Percentiles rank a stretch among this genome's conserved stretches.
phyloP scores from a whole-genome alignment of 1,140 invertebrate species.

The Stenopsyche tienmushanensis region DNA sequence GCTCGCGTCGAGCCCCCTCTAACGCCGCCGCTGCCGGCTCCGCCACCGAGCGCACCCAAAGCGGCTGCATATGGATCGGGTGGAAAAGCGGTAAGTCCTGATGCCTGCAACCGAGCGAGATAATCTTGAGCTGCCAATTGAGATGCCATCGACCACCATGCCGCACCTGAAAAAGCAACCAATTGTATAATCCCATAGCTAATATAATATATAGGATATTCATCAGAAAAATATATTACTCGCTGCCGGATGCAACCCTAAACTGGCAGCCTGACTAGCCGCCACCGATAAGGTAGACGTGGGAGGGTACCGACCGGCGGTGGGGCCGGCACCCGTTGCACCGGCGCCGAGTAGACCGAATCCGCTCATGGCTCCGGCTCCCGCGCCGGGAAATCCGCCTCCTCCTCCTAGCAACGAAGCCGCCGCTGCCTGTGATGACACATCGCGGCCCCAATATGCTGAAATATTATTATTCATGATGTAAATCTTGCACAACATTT shows the following conservation, averaged over 20 bases:
- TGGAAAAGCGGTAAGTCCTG: slow-evolving; percentile 68
- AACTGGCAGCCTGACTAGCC: slow-evolving; percentile 76
- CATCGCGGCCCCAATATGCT: slow-evolving; percentile 72
- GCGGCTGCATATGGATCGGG: slow-evolving; percentile 56
- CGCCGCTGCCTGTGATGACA: slow-evolving; percentile 50
- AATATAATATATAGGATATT: slow-evolving; percentile 1
- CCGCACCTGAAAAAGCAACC: slow-evolving; percentile 61
- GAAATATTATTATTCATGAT: slow-evolving; percentile 46
- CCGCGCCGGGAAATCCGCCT: slow-evolving; percentile 51
- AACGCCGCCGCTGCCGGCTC: slow-evolving; percentile 46
- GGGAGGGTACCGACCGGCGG: slow-evolving; percentile 58
- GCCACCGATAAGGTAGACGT: slow-evolving; percentile 76
- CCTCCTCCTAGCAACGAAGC: slow-evolving; percentile 53
- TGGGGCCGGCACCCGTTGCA: slow-evolving; percentile 50
- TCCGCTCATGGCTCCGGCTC: slow-evolving; percentile 46
- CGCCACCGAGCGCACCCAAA: slow-evolving; percentile 47
- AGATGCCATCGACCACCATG: slow-evolving; percentile 87
- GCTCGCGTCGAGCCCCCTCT: slow-evolving; percentile 41
- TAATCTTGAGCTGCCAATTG: slow-evolving; percentile 84
- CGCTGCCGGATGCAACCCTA: slow-evolving; percentile 65
- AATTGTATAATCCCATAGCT: not conserved
- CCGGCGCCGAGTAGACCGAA: slow-evolving; percentile 51
- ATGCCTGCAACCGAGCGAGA: slow-evolving; percentile 74
- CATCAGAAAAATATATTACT: slow-evolving; percentile 48
- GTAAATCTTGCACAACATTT: too few species aligned